These are phyloP conservation scores for Pteronura brasiliensis DNA, from an alignment of 2,113 vertebrate species.

Conservation along the genomic window DNA sequence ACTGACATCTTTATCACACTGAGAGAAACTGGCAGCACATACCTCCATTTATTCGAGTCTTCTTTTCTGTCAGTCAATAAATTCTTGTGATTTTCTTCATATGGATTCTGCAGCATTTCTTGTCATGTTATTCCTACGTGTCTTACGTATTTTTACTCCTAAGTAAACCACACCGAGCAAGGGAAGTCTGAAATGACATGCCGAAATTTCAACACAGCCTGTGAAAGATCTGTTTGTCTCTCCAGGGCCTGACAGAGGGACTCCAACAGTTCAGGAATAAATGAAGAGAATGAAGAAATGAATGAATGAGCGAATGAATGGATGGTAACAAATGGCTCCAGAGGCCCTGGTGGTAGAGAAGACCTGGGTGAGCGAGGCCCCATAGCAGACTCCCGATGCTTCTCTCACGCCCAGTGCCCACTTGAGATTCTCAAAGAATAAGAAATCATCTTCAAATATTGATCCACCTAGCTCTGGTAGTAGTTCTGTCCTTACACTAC, in stretches of 20 bases:
- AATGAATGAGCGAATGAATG: background rate
- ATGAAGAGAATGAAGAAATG: background rate
- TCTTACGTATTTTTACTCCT: slow-evolving; percentile 23
- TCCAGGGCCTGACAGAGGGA: background rate
- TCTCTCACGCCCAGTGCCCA: background rate
- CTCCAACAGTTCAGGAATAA: background rate
- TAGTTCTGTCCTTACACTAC: background rate
- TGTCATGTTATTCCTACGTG: background rate
- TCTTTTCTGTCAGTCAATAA: slow-evolving; percentile 30
- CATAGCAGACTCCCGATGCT: fast-evolving
- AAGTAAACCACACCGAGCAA: background rate
- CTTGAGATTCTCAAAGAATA: background rate
- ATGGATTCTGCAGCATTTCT: slow-evolving; percentile 34
- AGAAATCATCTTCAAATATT: background rate
- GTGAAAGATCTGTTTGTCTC: background rate
- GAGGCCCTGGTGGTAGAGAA: background rate
- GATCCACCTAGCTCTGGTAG: background rate
- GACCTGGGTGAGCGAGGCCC: background rate
- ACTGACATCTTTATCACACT: background rate
- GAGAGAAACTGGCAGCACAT: background rate
- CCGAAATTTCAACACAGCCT: background rate
- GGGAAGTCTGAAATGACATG: background rate
- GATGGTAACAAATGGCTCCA: background rate
- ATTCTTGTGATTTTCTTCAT: slow-evolving; percentile 47
- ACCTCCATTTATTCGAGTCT: background rate